Evolutionary conservation across 1,140 invertebrate species (phyloP).

Genomic region (Drosophila orosa): DNA sequence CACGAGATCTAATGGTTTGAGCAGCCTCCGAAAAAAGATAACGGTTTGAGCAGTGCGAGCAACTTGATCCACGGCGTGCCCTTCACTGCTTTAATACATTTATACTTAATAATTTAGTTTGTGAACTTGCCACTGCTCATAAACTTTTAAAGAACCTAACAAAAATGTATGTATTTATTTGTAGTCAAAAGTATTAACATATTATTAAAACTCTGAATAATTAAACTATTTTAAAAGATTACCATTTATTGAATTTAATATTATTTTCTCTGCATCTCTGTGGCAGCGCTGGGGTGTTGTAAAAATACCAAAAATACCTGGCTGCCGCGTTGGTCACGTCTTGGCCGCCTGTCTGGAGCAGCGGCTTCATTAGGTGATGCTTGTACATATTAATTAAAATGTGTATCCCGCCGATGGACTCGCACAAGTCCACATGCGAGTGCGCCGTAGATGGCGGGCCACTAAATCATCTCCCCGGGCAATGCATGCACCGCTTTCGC

Average conservation of each 20-base stretch:
- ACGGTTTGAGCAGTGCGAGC: no score
- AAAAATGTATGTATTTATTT: no score
- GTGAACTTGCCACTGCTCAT: no score
- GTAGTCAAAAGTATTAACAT: no score
- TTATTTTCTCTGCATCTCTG: conserved; percentile 2
- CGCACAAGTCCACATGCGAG: conserved; percentile 42
- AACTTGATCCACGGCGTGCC: no score
- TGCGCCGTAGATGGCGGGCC: conserved; percentile 40
- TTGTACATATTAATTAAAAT: conserved; percentile 81
- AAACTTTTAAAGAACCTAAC: no score
- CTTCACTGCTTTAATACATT: no score
- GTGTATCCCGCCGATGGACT: conserved; percentile 57
- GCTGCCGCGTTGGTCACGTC: conserved; percentile 67
- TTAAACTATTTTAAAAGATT: no score
- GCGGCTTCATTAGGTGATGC: conserved; percentile 77
- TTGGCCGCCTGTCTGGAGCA: conserved; percentile 27
- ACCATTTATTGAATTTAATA: not conserved
- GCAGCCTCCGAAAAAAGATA: no score
- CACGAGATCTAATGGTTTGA: no score
- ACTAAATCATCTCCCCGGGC: conserved; percentile 74
- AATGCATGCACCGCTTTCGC: conserved; percentile 58
- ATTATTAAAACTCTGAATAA: no score
- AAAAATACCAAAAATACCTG: conserved; percentile 80
- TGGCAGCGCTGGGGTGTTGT: conserved; percentile 63
- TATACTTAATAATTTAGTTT: no score